Base-by-base conservation (phyloP, 2,888 invertebrate genomes). In the Cotesia congregata region DNA sequence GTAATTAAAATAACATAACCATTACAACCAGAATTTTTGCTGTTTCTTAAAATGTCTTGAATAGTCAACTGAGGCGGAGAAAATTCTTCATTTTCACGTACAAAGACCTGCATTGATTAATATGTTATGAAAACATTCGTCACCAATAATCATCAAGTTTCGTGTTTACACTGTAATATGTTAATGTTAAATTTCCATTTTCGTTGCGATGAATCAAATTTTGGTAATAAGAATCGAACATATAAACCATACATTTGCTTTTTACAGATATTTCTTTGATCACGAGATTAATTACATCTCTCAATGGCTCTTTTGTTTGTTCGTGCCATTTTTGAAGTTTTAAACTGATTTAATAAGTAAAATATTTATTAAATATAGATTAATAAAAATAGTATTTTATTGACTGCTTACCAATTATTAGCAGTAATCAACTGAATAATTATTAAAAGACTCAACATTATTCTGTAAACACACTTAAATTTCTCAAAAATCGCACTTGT, bases 1-100 rank as follows among this genome's bases (percentile, higher is more conserved):
- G 94, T 90, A 30, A 95, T 88, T 7, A 95, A 90, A 78, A 96
- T 92, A 41, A 95, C 88, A 83, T 95, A 94, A 4, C 93, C 90
- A 83, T 93, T 93, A 85, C 96, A 96, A 30, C 94, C 93, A 72
- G 92, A 92, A 78, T 90, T 90, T 83, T 92, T 92, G 5, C 86
- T 86, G 2, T 84, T 81, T 2, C 38, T 65, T 12, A 89, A 80
- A 61, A 84, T 83, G 12, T 67, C 77, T 38, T 73, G 15, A 30
- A 88, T 64, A 70, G 74, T 79, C 20, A 50, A 76, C 38, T 81
- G 83, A 0, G 87, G 85, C 12, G 83, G 83, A 9, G 77, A 80
- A 67, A 89, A 86, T 69, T 83, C 76, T 74, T 89, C 87, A 30
- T 81, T 86, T n/a, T 88, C 87, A 6, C 81, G 81, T 39, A 89